Conservation (phyloP, 2,113 vertebrate species). For the Notechis scutatus region DNA sequence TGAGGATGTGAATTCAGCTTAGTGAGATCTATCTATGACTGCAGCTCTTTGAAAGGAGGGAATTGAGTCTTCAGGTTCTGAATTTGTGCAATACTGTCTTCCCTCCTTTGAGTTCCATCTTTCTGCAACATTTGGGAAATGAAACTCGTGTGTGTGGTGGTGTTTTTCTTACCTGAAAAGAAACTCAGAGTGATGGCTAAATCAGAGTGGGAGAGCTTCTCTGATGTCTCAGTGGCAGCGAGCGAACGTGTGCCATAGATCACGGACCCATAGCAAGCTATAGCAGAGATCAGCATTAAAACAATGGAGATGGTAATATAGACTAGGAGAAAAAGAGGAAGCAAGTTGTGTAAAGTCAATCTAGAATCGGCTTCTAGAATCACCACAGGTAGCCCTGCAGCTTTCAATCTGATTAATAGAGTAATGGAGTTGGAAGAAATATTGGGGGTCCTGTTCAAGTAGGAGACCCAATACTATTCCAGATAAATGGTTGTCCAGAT, state of each 20-base stretch:
- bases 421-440: not conserved
- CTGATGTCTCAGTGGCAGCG: not conserved
- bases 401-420: not conserved
- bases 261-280: not conserved
- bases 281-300: constrained; percentile 1
- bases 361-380: not conserved
- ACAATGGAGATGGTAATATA: not conserved
- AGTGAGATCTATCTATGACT: not conserved
- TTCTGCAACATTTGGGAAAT: not conserved
- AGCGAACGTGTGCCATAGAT: not conserved
- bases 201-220: not conserved
- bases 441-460: not conserved
- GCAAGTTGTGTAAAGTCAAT: not conserved
- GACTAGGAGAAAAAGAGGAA: not conserved
- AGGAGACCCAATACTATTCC: not conserved
- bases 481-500: not conserved
- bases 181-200: not conserved
- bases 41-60: not conserved
- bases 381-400: not conserved
- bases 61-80: not conserved
- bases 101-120: too few relatives aligned
- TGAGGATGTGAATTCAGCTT: not conserved
- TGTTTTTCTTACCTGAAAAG: not conserved
- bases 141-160: too few relatives aligned
- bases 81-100: not conserved